Evolutionary conservation across 2,888 invertebrate species (phyloP).

Genomic region (Hemithea aestivaria): DNA sequence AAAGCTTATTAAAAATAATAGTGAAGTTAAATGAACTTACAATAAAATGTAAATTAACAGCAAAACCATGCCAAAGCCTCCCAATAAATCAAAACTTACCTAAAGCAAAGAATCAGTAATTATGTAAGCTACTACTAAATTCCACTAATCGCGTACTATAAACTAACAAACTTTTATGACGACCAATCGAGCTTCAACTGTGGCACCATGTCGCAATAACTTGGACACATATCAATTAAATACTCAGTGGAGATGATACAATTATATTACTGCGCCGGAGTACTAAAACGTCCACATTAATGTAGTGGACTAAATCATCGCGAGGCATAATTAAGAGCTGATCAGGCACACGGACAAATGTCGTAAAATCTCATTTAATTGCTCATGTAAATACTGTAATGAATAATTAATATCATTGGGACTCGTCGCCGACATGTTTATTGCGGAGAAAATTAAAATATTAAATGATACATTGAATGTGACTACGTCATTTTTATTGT

Average conservation of each 20-base stretch:
- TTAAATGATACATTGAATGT: slow-evolving; percentile 6
- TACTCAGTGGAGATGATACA: background rate
- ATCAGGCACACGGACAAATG: slow-evolving; percentile 1
- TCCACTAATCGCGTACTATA: slow-evolving; percentile 24
- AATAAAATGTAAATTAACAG: too few species aligned
- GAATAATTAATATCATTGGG: slow-evolving; percentile 30
- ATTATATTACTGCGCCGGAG: too few species aligned
- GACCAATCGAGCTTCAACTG: background rate
- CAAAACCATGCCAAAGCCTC: background rate
- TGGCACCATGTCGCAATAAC: slow-evolving; percentile 1
- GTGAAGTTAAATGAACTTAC: too few species aligned
- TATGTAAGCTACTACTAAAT: slow-evolving; percentile 19
- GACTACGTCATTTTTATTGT: slow-evolving; percentile 7
- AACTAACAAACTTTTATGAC: slow-evolving; percentile 23
- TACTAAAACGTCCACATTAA: background rate
- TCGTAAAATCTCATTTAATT: slow-evolving; percentile 32
- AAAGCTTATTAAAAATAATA: too few species aligned
- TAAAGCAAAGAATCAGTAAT: slow-evolving; percentile 15
- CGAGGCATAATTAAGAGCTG: slow-evolving; percentile 7
- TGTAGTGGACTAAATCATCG: background rate
- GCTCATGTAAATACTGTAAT: slow-evolving; percentile 33
- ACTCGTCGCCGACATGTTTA: slow-evolving; percentile 14
- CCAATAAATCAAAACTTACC: slow-evolving; percentile 9
- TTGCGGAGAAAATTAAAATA: slow-evolving; percentile 9
- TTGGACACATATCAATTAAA: background rate